phyloP scores from a whole-genome alignment of 2,888 invertebrate species.

The Synanthedon tipuliformis region DNA sequence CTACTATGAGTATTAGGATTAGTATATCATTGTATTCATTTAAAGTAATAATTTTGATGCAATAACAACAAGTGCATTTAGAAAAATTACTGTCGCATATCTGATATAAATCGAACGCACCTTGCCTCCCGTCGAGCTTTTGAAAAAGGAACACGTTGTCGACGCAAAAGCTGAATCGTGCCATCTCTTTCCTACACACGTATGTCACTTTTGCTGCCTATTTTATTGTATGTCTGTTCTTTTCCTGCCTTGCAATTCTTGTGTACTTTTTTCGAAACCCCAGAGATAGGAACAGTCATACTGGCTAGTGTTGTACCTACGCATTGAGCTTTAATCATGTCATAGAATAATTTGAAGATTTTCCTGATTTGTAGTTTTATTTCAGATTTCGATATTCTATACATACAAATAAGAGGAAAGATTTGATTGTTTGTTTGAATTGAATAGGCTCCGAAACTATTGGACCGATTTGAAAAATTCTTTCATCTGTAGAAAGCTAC shows the following conservation, averaged over 20 bases:
- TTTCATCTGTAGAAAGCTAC: no score
- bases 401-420: no score
- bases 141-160: conserved; percentile 47
- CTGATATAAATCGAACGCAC: conserved; percentile 61
- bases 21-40: no score
- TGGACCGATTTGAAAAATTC: no score
- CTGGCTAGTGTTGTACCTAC: not conserved
- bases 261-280: conserved; percentile 54
- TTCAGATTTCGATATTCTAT: no score
- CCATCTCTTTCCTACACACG: conserved; percentile 22
- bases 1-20: no score
- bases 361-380: no score
- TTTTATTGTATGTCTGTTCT: conserved; percentile 14
- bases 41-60: not conserved
- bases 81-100: conserved; percentile 33
- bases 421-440: no score
- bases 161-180: conserved; percentile 32
- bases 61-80: not conserved
- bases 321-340: no score
- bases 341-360: no score
- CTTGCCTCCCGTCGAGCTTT: conserved; percentile 63
- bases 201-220: conserved; percentile 10
- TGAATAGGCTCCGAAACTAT: no score
- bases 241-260: conserved; percentile 40
- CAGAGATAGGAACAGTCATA: conserved; percentile 43